Conservation (phyloP, 2,888 invertebrate genomes). For the Scotopteryx bipunctaria region DNA sequence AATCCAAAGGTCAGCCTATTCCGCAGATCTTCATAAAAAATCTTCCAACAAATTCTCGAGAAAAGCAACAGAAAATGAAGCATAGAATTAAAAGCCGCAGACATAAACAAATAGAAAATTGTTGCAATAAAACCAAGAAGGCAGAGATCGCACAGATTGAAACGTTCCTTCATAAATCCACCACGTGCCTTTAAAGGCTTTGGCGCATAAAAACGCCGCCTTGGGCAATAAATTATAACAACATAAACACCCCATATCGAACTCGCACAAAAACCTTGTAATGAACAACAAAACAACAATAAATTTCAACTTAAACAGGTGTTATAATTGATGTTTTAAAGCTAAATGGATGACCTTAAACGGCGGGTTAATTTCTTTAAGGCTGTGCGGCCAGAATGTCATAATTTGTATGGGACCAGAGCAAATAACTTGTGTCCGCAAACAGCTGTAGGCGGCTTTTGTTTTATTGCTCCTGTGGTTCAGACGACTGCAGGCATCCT, state of each 20-base stretch:
- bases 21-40: constrained; percentile 7
- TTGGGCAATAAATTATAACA: constrained; percentile 71
- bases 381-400: constrained; percentile 67
- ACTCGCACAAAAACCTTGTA: constrained; percentile 47
- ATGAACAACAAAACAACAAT: constrained; percentile 75
- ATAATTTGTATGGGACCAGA: constrained; percentile 70
- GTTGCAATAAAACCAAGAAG: constrained; percentile 51
- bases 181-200: constrained; percentile 69
- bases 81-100: constrained; percentile 41
- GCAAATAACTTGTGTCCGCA: constrained; percentile 54
- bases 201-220: constrained; percentile 69
- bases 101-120: constrained; percentile 54
- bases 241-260: constrained; percentile 70
- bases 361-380: constrained; percentile 65
- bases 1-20: constrained; percentile 9
- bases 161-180: constrained; percentile 72
- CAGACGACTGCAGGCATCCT: constrained; percentile 7
- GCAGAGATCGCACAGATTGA: constrained; percentile 75
- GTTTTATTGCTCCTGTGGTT: constrained; percentile 31
- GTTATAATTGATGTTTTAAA: constrained; percentile 79
- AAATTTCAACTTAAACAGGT: constrained; percentile 81
- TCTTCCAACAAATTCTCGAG: constrained; percentile 7
- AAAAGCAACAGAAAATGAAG: constrained; percentile 35
- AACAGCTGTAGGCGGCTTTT: constrained; percentile 39
- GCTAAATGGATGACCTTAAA: constrained; percentile 72